A percentile compares a stretch with the other conserved stretches of the same genome.
Evolutionary conservation across 64 coral and sea anemone genomes (phyloP).

Genomic region (Montipora foliosa): DNA sequence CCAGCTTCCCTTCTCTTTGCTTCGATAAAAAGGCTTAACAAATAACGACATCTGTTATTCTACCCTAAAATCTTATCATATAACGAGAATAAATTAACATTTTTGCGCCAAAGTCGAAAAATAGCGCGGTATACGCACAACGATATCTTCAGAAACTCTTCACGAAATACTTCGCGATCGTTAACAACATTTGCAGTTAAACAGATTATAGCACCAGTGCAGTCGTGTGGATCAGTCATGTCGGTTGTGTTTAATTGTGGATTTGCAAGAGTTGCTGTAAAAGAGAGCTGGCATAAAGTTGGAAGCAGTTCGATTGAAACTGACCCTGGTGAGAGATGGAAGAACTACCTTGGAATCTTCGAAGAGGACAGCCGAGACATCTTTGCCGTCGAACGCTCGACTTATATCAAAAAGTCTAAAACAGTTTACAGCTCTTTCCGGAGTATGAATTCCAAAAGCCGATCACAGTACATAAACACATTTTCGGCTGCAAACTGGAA

Average conservation of each 20-base stretch:
- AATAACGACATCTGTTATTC: too few species aligned
- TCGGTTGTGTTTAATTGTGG: background rate
- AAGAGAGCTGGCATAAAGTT: background rate
- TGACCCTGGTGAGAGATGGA: slow-evolving; percentile 1
- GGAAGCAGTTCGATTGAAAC: background rate
- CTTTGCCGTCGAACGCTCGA: background rate
- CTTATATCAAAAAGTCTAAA: background rate
- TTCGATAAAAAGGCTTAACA: too few species aligned
- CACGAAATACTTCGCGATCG: background rate
- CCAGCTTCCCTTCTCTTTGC: too few species aligned
- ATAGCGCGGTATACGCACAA: too few species aligned
- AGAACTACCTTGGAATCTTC: slow-evolving; percentile 10
- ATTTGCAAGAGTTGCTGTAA: background rate
- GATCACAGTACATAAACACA: background rate
- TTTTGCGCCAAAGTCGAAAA: too few species aligned
- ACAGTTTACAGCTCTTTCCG: background rate
- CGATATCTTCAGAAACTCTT: too few species aligned
- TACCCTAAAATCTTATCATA: too few species aligned
- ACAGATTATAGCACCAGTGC: background rate
- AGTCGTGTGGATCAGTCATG: background rate
- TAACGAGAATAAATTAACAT: too few species aligned
- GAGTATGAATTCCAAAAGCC: background rate
- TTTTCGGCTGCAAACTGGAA: slow-evolving; percentile 6
- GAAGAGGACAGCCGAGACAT: background rate
- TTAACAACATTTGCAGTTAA: background rate